Percentiles rank a stretch among this genome's conserved stretches.
These are phyloP conservation scores for Vanessa cardui DNA, from an alignment of 2,888 invertebrate genomes.

Conservation along the genomic window DNA sequence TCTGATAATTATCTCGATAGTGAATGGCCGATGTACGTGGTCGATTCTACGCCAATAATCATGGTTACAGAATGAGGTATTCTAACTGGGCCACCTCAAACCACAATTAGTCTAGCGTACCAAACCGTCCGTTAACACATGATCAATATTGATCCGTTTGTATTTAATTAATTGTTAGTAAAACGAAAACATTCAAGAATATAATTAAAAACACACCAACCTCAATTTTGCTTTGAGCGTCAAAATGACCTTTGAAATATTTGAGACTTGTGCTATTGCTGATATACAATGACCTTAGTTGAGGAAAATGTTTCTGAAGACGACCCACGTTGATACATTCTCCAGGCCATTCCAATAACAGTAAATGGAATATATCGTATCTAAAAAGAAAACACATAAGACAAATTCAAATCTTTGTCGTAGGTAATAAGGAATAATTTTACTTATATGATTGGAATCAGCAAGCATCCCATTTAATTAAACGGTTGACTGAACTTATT, in stretches of 20 bases:
- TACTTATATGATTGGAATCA: no score
- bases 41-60: no score
- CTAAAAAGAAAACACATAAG: constrained; percentile 44
- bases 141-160: neutral
- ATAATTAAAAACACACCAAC: constrained; percentile 45
- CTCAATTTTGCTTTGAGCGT: constrained; percentile 61
- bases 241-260: constrained; percentile 66
- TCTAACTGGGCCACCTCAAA: no score
- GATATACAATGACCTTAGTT: constrained; percentile 57
- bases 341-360: constrained; percentile 66
- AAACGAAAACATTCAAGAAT: neutral
- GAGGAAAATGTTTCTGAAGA: constrained; percentile 66
- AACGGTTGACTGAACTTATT: no score
- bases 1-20: no score
- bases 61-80: no score
- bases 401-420: neutral
- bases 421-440: neutral
- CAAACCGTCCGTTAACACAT: no score
- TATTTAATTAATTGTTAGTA: neutral
- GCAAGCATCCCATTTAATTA: no score
- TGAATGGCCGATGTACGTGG: no score
- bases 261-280: constrained; percentile 61
- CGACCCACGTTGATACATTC: constrained; percentile 62
- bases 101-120: no score
- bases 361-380: constrained; percentile 57